Evolutionary conservation across 2,113 vertebrate species (phyloP).

Genomic region (Phoenicopterus ruber): DNA sequence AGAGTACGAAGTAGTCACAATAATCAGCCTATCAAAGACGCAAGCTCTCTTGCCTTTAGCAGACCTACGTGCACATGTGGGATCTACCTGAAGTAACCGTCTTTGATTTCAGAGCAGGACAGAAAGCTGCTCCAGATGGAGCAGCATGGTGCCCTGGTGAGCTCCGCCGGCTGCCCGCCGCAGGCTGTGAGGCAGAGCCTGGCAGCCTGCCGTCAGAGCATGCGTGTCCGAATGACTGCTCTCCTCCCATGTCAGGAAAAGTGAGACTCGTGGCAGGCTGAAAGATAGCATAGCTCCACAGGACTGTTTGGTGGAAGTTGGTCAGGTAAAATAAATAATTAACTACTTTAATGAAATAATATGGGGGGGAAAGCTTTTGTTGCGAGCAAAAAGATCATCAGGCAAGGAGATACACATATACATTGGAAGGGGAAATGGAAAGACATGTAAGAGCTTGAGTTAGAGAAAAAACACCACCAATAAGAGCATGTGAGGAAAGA

Average conservation of each 20-base stretch:
- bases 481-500: neutral
- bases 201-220: accelerated
- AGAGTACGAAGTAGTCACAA: neutral
- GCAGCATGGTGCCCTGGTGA: accelerated
- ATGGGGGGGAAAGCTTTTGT: accelerated
- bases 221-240: accelerated
- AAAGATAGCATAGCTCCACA: neutral
- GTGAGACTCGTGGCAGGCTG: neutral
- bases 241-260: accelerated
- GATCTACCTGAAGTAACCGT: neutral
- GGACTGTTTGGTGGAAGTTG: accelerated
- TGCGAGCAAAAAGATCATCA: neutral
- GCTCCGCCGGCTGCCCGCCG: no score
- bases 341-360: neutral
- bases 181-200: neutral
- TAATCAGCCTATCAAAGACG: neutral
- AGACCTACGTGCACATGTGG: no score
- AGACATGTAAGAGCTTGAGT: neutral
- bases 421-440: neutral
- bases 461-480: accelerated
- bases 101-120: neutral
- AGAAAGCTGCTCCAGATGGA: neutral
- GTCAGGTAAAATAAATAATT: neutral
- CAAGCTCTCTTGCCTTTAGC: neutral
- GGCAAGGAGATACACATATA: neutral